Percentiles rank a stretch among this genome's conserved stretches.
phyloP scores from a whole-genome alignment of 2,797 vertebrate genomes.

The Takifugu rubripes region DNA sequence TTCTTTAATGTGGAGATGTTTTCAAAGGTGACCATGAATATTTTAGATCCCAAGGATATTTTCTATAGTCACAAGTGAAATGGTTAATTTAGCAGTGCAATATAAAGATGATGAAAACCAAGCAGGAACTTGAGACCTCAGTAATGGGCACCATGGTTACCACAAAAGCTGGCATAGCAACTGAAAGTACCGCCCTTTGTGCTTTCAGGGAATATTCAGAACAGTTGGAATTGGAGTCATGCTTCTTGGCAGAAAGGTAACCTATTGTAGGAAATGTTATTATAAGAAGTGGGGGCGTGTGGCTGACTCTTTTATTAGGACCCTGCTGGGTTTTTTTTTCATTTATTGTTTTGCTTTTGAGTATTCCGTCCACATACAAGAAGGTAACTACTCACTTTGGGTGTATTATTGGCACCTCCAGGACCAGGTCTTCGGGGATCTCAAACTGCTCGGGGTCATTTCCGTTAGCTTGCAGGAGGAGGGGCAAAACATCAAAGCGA shows the following conservation, averaged over 20 bases:
- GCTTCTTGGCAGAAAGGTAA: conserved; percentile 35
- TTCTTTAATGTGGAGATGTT: conserved; percentile 22
- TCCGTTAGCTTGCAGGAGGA: conserved; percentile 92
- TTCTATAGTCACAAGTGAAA: conserved; percentile 5
- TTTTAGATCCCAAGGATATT: conserved; percentile 20
- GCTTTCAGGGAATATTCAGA: conserved; percentile 36
- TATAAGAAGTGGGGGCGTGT: conserved; percentile 35
- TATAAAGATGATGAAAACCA: conserved; percentile 17
- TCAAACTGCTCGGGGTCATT: conserved; percentile 96
- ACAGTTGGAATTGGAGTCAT: conserved; percentile 42
- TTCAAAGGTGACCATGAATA: conserved; percentile 17
- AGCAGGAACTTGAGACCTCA: conserved; percentile 19
- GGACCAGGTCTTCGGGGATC: conserved; percentile 88
- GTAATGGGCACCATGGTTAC: conserved; percentile 47
- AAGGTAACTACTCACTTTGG: conserved; percentile 85
- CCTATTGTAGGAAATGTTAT: conserved; percentile 38
- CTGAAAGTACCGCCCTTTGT: conserved; percentile 17
- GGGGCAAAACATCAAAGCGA: conserved; percentile 91
- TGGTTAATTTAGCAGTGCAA: conserved; percentile 21
- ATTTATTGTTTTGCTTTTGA: conserved; percentile 17
- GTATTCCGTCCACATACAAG: conserved; percentile 2
- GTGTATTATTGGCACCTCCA: conserved; percentile 93
- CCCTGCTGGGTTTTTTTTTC: conserved; percentile 14
- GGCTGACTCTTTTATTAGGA: conserved; percentile 26
- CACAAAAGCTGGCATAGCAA: conserved; percentile 45